A percentile compares a stretch with the other conserved stretches of the same genome.
These are phyloP conservation scores for Acinonyx jubatus DNA, from an alignment of 2,113 vertebrate species.

Conservation along the genomic window DNA sequence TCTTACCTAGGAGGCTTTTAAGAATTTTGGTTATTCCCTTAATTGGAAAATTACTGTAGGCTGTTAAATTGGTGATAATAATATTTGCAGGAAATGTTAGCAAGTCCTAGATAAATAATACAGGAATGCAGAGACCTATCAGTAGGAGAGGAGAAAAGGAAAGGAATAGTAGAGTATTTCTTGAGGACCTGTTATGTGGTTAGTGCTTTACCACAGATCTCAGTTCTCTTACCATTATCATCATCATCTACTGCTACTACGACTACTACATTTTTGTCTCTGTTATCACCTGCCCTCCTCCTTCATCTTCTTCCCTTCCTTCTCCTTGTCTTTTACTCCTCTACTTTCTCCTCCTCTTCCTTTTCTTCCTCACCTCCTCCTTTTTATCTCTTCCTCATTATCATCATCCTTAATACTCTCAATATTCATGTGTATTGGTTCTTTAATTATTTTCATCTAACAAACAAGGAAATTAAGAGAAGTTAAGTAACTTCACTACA, in stretches of 20 bases:
- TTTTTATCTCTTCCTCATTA: background rate
- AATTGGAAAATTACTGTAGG: background rate
- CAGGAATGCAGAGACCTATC: background rate
- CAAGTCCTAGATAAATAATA: background rate
- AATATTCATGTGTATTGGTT: background rate
- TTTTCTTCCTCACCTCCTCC: background rate
- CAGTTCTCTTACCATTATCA: background rate
- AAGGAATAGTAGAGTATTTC: background rate
- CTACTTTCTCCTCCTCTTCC: background rate
- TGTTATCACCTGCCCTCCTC: background rate
- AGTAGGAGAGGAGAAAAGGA: background rate
- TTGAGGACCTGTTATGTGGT: background rate
- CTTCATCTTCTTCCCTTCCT: background rate
- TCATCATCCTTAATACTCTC: background rate
- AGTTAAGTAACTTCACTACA: background rate
- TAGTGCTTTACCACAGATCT: background rate
- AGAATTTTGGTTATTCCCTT: background rate
- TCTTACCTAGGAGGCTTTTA: constrained; percentile 49
- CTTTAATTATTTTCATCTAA: background rate
- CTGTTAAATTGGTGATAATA: constrained; percentile 34
- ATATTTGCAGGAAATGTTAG: background rate
- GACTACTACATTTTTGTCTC: background rate
- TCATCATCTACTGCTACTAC: background rate
- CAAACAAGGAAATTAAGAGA: background rate
- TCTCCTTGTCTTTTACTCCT: background rate